Evolutionary conservation across 2,888 invertebrate species (phyloP).

Genomic region (Drosophila tanythrix): DNA sequence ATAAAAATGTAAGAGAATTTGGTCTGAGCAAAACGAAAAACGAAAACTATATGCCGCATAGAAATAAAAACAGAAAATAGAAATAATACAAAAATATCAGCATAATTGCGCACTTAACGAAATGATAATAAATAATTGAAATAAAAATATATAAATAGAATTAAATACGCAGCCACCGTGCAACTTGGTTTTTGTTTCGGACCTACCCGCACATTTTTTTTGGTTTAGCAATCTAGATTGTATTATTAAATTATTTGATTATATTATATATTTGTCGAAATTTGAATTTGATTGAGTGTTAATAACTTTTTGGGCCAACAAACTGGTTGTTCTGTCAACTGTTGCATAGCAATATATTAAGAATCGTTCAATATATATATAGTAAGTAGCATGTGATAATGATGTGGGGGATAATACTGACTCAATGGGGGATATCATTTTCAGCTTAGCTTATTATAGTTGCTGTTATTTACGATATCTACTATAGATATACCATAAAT

Average conservation of each 20-base stretch:
- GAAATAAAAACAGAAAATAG: slow-evolving; percentile 31
- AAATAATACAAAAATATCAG: slow-evolving; percentile 24
- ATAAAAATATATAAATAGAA: slow-evolving; percentile 19
- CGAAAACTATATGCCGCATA: slow-evolving; percentile 48
- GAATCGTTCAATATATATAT: slow-evolving; percentile 44
- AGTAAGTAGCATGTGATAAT: slow-evolving; percentile 59
- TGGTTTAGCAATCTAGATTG: slow-evolving; percentile 17
- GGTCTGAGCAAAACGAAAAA: slow-evolving; percentile 45
- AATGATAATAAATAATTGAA: slow-evolving; percentile 39
- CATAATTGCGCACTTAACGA: slow-evolving; percentile 49
- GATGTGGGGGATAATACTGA: slow-evolving; percentile 37
- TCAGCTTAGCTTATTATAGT: slow-evolving; percentile 47
- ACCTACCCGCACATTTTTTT: slow-evolving; percentile 67
- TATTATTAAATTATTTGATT: slow-evolving; percentile 32
- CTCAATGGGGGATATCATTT: slow-evolving; percentile 9
- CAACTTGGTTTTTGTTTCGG: slow-evolving; percentile 69
- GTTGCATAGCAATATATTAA: slow-evolving; percentile 67
- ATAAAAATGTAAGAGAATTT: slow-evolving; percentile 63
- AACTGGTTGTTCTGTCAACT: slow-evolving; percentile 78
- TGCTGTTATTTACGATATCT: slow-evolving; percentile 57
- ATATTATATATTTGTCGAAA: slow-evolving; percentile 12
- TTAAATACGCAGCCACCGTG: slow-evolving; percentile 82
- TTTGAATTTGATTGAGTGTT: slow-evolving; percentile 48
- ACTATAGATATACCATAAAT: slow-evolving; percentile 13
- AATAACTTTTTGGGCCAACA: slow-evolving; percentile 64